phyloP scores from a whole-genome alignment of 2,797 vertebrate species.

The Gymnopithys bicolor region DNA sequence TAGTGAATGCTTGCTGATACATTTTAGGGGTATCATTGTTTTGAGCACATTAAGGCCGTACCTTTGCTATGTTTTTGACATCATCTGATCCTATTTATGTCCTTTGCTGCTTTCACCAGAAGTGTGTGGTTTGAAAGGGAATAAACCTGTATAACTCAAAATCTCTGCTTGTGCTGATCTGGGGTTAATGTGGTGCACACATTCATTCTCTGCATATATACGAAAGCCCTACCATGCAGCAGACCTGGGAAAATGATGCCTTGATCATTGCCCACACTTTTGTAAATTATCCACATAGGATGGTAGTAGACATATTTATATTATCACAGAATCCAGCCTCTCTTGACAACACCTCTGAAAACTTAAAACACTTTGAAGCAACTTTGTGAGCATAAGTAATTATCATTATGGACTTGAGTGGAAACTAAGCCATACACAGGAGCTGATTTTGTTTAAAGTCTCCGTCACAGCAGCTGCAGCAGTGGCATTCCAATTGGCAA shows the following conservation, averaged over 20 bases:
- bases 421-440: not conserved
- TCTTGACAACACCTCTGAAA: not conserved
- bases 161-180: not conserved
- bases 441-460: not conserved
- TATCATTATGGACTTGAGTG: not conserved
- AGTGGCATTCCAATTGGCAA: not conserved
- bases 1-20: not conserved
- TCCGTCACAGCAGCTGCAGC: not conserved
- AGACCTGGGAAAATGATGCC: not conserved
- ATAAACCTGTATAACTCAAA: not conserved
- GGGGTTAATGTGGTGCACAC: not conserved
- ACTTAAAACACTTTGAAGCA: not conserved
- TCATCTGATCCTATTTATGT: not conserved
- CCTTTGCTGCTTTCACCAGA: not conserved
- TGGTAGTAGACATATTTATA: not conserved
- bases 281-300: not conserved
- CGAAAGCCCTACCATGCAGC: accelerated
- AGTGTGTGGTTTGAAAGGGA: accelerated
- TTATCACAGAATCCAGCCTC: not conserved
- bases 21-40: not conserved
- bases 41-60: not conserved
- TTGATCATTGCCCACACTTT: not conserved
- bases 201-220: not conserved
- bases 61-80: not conserved
- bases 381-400: not conserved